Base-by-base conservation (phyloP, 2,888 invertebrate genomes). In the Prenolepis imparis region DNA sequence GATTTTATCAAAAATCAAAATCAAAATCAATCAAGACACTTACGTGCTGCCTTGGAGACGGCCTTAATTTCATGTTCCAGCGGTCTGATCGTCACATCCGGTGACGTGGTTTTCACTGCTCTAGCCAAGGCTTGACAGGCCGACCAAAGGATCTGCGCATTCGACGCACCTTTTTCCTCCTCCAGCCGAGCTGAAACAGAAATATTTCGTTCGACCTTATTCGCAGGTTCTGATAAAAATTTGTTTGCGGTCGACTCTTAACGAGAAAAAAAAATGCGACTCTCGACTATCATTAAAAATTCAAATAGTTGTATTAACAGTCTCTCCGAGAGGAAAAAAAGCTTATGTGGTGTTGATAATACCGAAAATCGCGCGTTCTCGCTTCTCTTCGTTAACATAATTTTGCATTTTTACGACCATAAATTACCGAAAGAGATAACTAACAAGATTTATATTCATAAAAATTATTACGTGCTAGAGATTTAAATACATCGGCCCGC, bases 101-200 rank as follows among this genome's bases (percentile, higher is more conserved):
- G 95, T 77, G 96, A 95, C 12, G 97, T 96, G 24, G 96, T 95
- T 84, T 97, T 96, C 8, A 99, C 96, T 32, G 98, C 97, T 2
- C 97, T 96, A 92, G 97, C 96, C 55, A 99, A 95, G 3, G 98
- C 97, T 92, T 99, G 98, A 91, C 98, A 98, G 0, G 99, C 98
- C 88, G 98, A 97, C 99, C 99, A 99, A 89, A 99, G 96, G 41
- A 98, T 96, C 95, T 99, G 98, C 0, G 98, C 97, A 88, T 97
- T 96, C 57, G 97, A 96, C 0, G 97, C 97, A 82, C 96, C 96
- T 88, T 96, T 96, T 91, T 98, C 98, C 2, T 97, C 96, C 86
- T 97, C 96, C 64, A 97, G 96, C 12, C 97, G 96, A 86, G 96
- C 98, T 97, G 92, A 67, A 88, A 88, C 48, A 70, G 8, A 77